A percentile compares a stretch with the other conserved stretches of the same genome.
phyloP scores from a whole-genome alignment of 2,888 invertebrate genomes.

The Lithophane socia region DNA sequence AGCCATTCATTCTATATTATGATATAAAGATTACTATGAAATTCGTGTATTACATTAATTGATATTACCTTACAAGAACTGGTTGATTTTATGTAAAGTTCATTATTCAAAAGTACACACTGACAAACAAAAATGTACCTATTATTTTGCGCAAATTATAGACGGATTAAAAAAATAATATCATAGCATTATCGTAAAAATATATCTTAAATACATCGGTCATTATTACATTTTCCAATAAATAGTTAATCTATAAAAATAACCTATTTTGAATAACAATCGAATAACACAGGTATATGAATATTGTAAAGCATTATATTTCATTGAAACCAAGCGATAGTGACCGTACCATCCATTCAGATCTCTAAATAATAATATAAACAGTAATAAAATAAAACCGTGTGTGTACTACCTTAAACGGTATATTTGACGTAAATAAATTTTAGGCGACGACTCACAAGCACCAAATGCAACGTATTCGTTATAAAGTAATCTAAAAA shows the following conservation, averaged over 20 bases:
- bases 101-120: conserved; percentile 42
- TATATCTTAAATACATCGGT: conserved; percentile 61
- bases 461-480: conserved; percentile 66
- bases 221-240: conserved; percentile 71
- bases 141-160: conserved; percentile 52
- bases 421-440: conserved; percentile 31
- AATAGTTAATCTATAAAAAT: conserved; percentile 74
- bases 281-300: conserved; percentile 67
- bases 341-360: conserved; percentile 72
- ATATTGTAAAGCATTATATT: conserved; percentile 63
- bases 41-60: conserved; percentile 57
- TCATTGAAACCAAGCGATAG: conserved; percentile 59
- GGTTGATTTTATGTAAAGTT: conserved; percentile 38
- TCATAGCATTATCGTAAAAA: conserved; percentile 59
- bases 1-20: conserved; percentile 72
- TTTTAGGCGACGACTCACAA: conserved; percentile 58
- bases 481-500: conserved; percentile 71
- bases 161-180: conserved; percentile 56
- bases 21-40: conserved; percentile 52
- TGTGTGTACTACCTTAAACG: conserved; percentile 21
- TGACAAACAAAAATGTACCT: conserved; percentile 38
- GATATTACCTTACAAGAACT: conserved; percentile 50
- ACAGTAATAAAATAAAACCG: conserved; percentile 52
- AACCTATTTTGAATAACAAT: conserved; percentile 66
- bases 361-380: conserved; percentile 72